A percentile compares a stretch with the other conserved stretches of the same genome.
Conservation (phyloP, 2,113 vertebrate species). For the Hemiprocne comata region DNA sequence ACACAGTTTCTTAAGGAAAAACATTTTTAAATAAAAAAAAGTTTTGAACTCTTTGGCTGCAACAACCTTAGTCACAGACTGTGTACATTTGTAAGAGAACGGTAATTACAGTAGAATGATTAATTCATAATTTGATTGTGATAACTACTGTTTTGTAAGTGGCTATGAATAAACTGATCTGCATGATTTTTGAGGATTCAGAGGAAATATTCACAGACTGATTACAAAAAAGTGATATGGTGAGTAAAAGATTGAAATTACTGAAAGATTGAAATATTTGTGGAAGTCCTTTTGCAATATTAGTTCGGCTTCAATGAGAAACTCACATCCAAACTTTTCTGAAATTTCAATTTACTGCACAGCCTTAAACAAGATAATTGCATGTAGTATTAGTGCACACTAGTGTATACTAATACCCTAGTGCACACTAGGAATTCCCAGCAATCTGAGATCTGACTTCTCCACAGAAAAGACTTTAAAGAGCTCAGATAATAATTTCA, state of each 20-base stretch:
- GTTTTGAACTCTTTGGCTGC: neutral
- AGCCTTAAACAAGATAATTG: neutral
- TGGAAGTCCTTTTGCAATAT: neutral
- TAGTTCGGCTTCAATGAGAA: neutral
- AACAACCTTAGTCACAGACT: neutral
- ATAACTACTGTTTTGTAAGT: neutral
- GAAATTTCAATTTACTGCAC: neutral
- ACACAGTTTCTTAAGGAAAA: neutral
- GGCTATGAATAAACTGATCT: neutral
- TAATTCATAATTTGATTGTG: neutral
- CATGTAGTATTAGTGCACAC: neutral
- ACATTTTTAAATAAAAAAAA: neutral
- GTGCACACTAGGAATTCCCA: neutral
- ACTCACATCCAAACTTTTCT: neutral
- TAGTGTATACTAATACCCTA: neutral
- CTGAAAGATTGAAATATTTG: neutral
- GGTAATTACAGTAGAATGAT: neutral
- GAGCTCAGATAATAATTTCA: neutral
- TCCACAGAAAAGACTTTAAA: neutral
- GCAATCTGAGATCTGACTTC: neutral
- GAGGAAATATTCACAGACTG: neutral
- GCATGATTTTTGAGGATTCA: neutral
- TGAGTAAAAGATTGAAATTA: neutral
- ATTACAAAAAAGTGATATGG: neutral
- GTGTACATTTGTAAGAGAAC: neutral